Percentiles rank a stretch among this genome's conserved stretches.
phyloP scores from a whole-genome alignment of 2,888 invertebrate species.

The Oscheius sp. region DNA sequence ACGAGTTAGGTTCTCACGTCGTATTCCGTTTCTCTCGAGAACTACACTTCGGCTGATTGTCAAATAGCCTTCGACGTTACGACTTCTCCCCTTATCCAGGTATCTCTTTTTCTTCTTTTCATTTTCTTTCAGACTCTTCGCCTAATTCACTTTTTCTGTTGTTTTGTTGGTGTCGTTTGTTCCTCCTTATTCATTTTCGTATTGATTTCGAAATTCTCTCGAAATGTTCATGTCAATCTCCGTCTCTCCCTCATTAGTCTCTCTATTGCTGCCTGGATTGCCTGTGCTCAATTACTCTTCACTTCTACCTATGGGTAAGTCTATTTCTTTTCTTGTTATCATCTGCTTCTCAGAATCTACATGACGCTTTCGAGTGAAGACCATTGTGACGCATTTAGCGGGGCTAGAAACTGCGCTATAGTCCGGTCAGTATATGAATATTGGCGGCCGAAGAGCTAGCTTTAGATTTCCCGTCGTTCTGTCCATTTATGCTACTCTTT shows the following conservation, averaged over 20 bases:
- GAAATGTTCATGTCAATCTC: conserved; percentile 50
- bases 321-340: background rate
- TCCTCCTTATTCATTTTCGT: conserved; percentile 50
- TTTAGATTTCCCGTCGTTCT: conserved; percentile 49
- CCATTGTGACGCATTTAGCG: conserved; percentile 21
- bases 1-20: conserved; percentile 38
- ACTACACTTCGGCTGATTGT: conserved; percentile 48
- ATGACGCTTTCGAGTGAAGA: conserved; percentile 13
- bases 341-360: background rate
- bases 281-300: conserved; percentile 47
- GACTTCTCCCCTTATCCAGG: conserved; percentile 47
- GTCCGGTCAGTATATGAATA: conserved; percentile 8
- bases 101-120: too few relatives aligned
- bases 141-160: conserved; percentile 47
- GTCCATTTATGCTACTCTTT: conserved; percentile 51
- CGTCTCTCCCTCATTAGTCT: conserved; percentile 49
- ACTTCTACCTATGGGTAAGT: conserved; percentile 49
- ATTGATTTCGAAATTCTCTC: conserved; percentile 39
- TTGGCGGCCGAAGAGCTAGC: background rate
- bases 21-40: conserved; percentile 48
- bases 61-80: conserved; percentile 42
- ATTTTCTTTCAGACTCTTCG: conserved; percentile 53
- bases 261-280: conserved; percentile 44
- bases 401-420: conserved; percentile 16
- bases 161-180: conserved; percentile 39